Evolutionary conservation across 2,888 invertebrate species (phyloP).

Genomic region (Drosophila cyrtoloma): DNA sequence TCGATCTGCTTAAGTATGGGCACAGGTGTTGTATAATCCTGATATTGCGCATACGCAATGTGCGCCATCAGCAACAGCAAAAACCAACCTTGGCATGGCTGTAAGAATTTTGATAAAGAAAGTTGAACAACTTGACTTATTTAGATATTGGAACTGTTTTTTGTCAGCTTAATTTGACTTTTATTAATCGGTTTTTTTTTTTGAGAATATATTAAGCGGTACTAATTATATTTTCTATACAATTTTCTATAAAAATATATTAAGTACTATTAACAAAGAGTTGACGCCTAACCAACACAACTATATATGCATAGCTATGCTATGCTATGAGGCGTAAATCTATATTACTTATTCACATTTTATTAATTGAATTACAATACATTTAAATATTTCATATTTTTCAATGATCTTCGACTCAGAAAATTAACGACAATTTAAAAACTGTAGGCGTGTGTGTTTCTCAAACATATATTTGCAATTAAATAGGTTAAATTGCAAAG

Average conservation of each 20-base stretch:
- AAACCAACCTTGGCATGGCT: constrained; percentile 31
- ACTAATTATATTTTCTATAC: too few species aligned
- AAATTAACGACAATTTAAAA: neutral
- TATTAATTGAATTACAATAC: neutral
- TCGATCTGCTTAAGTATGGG: constrained; percentile 94
- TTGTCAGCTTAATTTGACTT: neutral
- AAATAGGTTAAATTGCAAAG: constrained; percentile 19
- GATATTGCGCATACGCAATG: constrained; percentile 78
- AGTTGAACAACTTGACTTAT: neutral
- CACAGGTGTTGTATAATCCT: constrained; percentile 90
- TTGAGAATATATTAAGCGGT: neutral
- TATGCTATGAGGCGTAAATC: neutral
- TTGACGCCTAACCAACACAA: neutral
- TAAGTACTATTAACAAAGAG: neutral
- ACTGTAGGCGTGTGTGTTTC: neutral
- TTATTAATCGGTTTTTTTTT: neutral
- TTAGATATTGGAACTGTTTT: neutral
- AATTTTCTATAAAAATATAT: neutral
- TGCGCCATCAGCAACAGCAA: constrained; percentile 56
- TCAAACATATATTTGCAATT: constrained; percentile 7
- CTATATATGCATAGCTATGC: neutral
- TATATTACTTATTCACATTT: neutral
- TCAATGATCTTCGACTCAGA: neutral
- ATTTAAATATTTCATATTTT: neutral
- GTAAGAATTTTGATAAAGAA: neutral